phyloP scores from a whole-genome alignment of 1,140 invertebrate species.

The Steinernema khuongi region DNA sequence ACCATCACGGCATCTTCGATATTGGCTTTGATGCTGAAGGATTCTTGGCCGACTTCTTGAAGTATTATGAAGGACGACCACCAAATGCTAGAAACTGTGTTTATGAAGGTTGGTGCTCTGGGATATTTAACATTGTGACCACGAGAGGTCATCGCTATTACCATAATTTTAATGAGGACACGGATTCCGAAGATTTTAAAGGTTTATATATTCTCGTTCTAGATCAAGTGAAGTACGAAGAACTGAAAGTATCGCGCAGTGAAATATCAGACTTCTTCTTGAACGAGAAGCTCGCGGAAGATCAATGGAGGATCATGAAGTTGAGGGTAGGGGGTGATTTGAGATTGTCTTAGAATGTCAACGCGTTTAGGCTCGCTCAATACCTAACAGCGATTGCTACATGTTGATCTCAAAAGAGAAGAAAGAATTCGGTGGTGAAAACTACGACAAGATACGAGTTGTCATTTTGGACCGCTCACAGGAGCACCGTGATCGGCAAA shows the following conservation, averaged over 20 bases:
- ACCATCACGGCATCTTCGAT: conserved; percentile 67
- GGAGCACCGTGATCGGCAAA: background rate
- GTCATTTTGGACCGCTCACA: conserved; percentile 14
- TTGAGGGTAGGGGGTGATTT: conserved; percentile 40
- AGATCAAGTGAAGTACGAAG: conserved; percentile 35
- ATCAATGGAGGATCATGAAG: conserved; percentile 47
- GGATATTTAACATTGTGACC: background rate
- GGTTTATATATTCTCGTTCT: conserved; percentile 23
- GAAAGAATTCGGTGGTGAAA: conserved; percentile 24
- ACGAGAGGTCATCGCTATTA: background rate
- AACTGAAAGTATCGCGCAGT: conserved; percentile 30
- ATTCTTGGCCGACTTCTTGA: conserved; percentile 76
- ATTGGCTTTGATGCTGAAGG: conserved; percentile 60
- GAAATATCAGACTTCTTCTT: conserved; percentile 51
- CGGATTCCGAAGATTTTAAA: conserved; percentile 21
- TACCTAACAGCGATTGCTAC: conserved; percentile 38
- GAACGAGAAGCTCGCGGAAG: conserved; percentile 38
- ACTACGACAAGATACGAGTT: conserved; percentile 26
- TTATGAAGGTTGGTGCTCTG: conserved; percentile 66
- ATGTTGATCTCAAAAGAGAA: conserved; percentile 52
- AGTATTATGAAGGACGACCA: conserved; percentile 77
- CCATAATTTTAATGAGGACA: background rate
- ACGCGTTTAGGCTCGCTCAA: conserved; percentile 18
- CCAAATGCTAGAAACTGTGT: conserved; percentile 75
- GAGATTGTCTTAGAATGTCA: background rate